Evolutionary conservation across 53 echinoderm and acorn worm species (phyloP).

Genomic region (Arbacia lixula): DNA sequence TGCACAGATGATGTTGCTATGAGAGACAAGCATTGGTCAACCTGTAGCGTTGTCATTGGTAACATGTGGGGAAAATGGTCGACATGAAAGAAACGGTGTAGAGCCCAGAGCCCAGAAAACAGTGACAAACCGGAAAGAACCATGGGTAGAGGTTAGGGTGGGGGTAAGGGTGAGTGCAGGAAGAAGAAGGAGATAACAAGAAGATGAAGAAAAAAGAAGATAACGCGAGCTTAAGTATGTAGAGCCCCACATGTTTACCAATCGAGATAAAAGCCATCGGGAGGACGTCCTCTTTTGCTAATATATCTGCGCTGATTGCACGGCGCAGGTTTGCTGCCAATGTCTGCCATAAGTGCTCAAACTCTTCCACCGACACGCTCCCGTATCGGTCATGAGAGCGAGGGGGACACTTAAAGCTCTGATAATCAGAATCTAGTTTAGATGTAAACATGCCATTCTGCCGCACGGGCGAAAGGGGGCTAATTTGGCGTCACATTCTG

Average conservation of each 20-base stretch:
- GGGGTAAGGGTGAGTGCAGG: not conserved
- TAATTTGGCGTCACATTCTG: too few species aligned
- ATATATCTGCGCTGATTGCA: slow-evolving; percentile 3
- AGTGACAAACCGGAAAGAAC: too few species aligned
- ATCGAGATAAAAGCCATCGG: slow-evolving; percentile 35
- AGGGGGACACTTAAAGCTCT: not conserved
- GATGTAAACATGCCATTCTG: too few species aligned
- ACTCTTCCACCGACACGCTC: slow-evolving; percentile 19
- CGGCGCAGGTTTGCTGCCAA: not conserved
- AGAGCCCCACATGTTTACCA: slow-evolving; percentile 27
- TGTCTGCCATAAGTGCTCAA: slow-evolving; percentile 33
- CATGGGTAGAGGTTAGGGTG: not conserved
- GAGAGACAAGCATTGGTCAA: too few species aligned
- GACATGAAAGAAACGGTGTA: too few species aligned
- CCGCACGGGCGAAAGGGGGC: too few species aligned
- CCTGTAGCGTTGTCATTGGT: too few species aligned
- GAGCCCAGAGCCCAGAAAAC: too few species aligned
- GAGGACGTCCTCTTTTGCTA: not conserved
- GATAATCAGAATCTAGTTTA: slow-evolving; percentile 28
- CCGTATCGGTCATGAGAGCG: not conserved
- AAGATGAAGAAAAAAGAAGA: not conserved
- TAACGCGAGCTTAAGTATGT: slow-evolving; percentile 34
- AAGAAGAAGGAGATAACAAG: not conserved
- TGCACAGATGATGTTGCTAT: too few species aligned
- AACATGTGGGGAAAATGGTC: too few species aligned